These are phyloP conservation scores for Sipha maydis DNA, from an alignment of 2,888 invertebrate species.

Conservation along the genomic window DNA sequence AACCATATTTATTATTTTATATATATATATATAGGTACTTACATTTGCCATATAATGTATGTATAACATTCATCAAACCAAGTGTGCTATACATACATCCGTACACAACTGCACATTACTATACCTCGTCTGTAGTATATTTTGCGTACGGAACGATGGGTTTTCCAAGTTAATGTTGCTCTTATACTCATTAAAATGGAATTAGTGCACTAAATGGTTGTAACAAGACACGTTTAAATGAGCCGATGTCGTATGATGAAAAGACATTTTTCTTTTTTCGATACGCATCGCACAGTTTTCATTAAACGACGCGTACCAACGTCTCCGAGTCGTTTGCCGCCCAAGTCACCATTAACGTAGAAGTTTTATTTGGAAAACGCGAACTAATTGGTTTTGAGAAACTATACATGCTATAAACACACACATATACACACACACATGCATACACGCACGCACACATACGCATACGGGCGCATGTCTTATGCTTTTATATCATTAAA, in stretches of 20 bases:
- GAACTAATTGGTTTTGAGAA: neutral
- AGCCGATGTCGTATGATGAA: neutral
- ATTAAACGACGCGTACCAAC: neutral
- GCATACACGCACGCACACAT: neutral
- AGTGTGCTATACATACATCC: neutral
- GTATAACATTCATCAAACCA: neutral
- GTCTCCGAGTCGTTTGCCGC: neutral
- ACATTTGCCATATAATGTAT: neutral
- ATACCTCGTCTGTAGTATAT: neutral
- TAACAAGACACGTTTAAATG: neutral
- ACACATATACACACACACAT: neutral
- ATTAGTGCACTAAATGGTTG: slow-evolving; percentile 16
- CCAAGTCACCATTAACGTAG: neutral
- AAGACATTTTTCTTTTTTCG: neutral
- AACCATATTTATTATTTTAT: neutral
- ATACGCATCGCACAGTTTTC: neutral
- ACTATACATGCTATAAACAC: neutral
- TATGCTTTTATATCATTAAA: slow-evolving; percentile 3
- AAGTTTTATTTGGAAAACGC: neutral
- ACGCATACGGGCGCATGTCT: neutral
- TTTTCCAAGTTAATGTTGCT: neutral
- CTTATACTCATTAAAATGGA: slow-evolving; percentile 20
- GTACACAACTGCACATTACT: neutral
- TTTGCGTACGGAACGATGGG: neutral
- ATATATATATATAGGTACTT: neutral